Conservation (phyloP, 2,113 vertebrate genomes). For the Equus przewalskii region DNA sequence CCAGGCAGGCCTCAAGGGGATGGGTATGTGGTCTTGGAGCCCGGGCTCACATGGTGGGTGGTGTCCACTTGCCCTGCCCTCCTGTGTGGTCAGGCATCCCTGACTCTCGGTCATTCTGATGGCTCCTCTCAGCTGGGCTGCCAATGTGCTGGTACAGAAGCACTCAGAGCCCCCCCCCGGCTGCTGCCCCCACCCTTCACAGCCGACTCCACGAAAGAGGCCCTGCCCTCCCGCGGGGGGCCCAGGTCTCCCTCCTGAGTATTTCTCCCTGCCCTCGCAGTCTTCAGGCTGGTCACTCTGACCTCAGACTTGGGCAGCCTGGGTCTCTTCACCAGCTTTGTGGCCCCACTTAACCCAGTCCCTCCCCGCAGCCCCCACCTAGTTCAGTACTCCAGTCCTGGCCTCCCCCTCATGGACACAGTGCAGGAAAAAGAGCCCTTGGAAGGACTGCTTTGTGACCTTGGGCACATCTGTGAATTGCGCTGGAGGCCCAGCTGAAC, state of each 20-base stretch:
- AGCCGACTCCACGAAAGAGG: neutral
- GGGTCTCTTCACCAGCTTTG: neutral
- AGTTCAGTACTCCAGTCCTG: rapidly evolving
- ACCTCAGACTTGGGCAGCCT: neutral
- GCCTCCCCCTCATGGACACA: neutral
- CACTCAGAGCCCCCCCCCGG: neutral
- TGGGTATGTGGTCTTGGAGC: neutral
- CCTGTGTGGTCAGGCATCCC: neutral
- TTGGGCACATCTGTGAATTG: neutral
- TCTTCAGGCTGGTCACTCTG: neutral
- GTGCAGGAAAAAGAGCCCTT: neutral
- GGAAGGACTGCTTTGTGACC: neutral
- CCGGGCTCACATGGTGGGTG: neutral
- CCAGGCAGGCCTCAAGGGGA: neutral
- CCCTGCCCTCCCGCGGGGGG: neutral
- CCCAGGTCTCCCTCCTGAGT: neutral
- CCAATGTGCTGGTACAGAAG: rapidly evolving
- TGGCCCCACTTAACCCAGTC: neutral
- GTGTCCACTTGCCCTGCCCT: neutral
- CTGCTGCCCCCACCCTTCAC: neutral
- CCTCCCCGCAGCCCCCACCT: neutral
- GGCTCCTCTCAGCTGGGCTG: too few relatives aligned
- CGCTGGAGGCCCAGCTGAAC: neutral
- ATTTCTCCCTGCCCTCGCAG: neutral
- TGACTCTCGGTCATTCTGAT: neutral